Conservation (phyloP, 2,888 invertebrate species). For the Ophion slaviceki region DNA sequence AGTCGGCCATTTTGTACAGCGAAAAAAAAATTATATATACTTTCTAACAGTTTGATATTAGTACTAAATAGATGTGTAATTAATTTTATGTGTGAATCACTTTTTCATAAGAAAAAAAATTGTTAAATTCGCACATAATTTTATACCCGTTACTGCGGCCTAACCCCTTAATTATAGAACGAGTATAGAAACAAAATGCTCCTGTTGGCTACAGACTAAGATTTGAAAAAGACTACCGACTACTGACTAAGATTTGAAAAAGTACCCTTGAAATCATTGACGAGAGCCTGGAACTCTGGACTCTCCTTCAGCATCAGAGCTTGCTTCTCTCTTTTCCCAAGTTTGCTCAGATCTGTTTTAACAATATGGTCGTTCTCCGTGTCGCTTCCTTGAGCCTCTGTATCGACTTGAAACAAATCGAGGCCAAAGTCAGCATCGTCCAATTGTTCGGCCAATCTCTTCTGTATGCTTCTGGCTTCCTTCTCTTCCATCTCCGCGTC, state of each 20-base stretch:
- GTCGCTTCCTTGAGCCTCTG: constrained; percentile 67
- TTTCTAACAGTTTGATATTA: no score
- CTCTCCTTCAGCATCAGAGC: constrained; percentile 93
- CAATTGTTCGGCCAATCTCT: constrained; percentile 90
- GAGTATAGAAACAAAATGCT: not conserved
- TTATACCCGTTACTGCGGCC: no score
- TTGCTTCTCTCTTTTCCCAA: constrained; percentile 90
- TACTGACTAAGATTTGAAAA: not conserved
- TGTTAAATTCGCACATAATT: no score
- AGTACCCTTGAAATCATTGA: constrained; percentile 91
- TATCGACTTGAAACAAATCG: constrained; percentile 83
- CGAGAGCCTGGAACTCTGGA: constrained; percentile 92
- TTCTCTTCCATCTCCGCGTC: constrained; percentile 92
- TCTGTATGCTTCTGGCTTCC: constrained; percentile 92
- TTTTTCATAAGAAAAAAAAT: no score
- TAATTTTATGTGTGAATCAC: no score
- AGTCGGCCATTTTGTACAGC: no score
- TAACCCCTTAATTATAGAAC: not conserved
- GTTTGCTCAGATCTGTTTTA: constrained; percentile 90
- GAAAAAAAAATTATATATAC: no score
- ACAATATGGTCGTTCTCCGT: constrained; percentile 84
- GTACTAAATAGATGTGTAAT: no score
- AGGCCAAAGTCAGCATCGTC: constrained; percentile 91
- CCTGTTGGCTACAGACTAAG: not conserved
- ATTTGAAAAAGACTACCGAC: constrained; percentile 3